phyloP scores from a whole-genome alignment of 1,140 invertebrate species.

The Brachionus koreanus region DNA sequence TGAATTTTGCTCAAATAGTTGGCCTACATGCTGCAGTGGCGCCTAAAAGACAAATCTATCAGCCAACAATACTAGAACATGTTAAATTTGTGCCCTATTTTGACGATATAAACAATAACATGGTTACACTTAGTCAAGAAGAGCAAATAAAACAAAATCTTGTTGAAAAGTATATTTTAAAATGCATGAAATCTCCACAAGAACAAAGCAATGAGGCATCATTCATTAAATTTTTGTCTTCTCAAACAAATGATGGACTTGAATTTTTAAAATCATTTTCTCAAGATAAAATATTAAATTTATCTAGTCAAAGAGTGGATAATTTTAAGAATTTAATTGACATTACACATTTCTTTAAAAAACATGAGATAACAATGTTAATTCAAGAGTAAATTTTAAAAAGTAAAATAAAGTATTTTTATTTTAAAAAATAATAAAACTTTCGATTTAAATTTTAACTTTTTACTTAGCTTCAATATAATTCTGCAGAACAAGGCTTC shows the following conservation, averaged over 20 bases:
- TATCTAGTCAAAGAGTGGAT: neutral
- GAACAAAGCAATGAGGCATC: neutral
- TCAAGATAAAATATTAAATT: neutral
- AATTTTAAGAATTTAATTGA: neutral
- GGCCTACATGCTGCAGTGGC: conserved; percentile 85
- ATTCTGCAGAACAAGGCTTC: too few species aligned
- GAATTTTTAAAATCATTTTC: neutral
- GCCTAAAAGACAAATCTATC: conserved; percentile 64
- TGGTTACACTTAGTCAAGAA: conserved; percentile 48
- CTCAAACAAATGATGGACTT: neutral
- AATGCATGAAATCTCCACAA: neutral
- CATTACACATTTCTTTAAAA: too few species aligned
- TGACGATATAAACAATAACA: conserved; percentile 46
- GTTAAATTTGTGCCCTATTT: conserved; percentile 51
- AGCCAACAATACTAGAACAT: conserved; percentile 67
- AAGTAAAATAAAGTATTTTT: too few species aligned
- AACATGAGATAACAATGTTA: too few species aligned
- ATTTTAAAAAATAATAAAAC: too few species aligned
- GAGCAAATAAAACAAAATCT: conserved; percentile 48
- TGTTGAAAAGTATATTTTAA: neutral
- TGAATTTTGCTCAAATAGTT: conserved; percentile 77
- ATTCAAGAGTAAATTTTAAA: too few species aligned
- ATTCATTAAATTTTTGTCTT: neutral
- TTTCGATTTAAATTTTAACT: too few species aligned
- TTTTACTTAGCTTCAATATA: too few species aligned